Base-by-base conservation (phyloP, 1,140 invertebrate species). In the Hycleus cichorii region DNA sequence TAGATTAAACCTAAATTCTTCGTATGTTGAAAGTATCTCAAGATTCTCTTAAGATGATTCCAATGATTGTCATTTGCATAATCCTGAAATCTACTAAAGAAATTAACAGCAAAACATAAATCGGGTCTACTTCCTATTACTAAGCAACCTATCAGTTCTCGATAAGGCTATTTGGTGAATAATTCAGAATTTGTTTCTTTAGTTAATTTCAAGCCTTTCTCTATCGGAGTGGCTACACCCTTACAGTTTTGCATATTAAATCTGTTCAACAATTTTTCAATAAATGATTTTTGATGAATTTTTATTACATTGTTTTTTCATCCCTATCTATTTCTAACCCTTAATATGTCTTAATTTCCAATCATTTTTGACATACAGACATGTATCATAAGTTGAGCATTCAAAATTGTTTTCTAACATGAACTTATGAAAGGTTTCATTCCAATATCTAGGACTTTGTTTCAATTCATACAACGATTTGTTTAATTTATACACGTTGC, bases 21-120 rank as follows among this genome's bases (percentile, higher is more conserved):
- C n/a, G 75, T 77, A 18, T 62, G 66, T 52, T 69, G 65, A 4
- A 78, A 59, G 52, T 77, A 76, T 24, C 63, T 54, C 24, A 76
- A 60, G 3, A 77, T 53, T 40, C 69, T 47, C 55, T 76, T 74
- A 42, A 26, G 32, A 5, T 49, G 24, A 25, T 49, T 49, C 18
- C 47, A 38, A 38, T 5, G 47, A n/a, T 49, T 9, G 32, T 50
- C 48, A 26, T 43, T 44, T 11, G 38, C 25, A 11, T 65, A 45
- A 7, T 55, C 25, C 48, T 58, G 67, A 60, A 69, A 75, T 50
- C 58, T 64, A 56, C 57, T 64, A 42, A 68, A 57, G 42, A 59
- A 45, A 59, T 65, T 69, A 18, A 67, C 53, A 38, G 59, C 62
- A 58, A 62, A 68, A 10, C 62, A 25, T 43, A 69, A 64, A 40